Evolutionary conservation across 2,113 vertebrate genomes (phyloP).

Genomic region (Chrysemys picta): DNA sequence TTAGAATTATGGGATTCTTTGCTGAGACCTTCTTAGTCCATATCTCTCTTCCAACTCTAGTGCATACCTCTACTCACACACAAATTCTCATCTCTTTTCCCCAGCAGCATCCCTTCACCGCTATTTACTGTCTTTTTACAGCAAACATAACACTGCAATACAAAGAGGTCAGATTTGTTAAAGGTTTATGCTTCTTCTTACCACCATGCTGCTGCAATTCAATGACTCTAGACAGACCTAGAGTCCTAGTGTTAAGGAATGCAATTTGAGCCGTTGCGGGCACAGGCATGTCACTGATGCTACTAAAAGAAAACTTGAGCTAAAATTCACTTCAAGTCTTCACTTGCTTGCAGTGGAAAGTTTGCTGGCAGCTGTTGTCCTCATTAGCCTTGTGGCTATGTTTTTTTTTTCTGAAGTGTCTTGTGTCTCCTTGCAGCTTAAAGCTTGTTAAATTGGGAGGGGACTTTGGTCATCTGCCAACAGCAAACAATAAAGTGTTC

Average conservation of each 20-base stretch:
- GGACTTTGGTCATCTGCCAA: conserved; percentile 79
- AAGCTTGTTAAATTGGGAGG: conserved; percentile 85
- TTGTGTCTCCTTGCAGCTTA: conserved; percentile 82
- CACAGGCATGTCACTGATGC: conserved; percentile 85
- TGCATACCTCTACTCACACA: neutral
- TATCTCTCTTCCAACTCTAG: neutral
- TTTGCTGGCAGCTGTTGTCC: conserved; percentile 86
- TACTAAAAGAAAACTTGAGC: conserved; percentile 82
- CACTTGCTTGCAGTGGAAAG: conserved; percentile 83
- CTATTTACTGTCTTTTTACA: neutral
- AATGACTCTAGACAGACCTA: conserved; percentile 62
- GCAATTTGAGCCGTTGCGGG: conserved; percentile 77
- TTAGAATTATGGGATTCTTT: neutral
- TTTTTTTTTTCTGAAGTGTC: conserved; percentile 82
- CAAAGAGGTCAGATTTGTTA: conserved; percentile 25
- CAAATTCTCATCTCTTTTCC: neutral
- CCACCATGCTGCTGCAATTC: conserved; percentile 55
- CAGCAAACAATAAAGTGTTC: conserved; percentile 82
- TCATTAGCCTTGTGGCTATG: conserved; percentile 86
- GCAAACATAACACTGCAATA: neutral
- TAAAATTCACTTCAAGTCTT: conserved; percentile 83
- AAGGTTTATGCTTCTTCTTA: conserved; percentile 30
- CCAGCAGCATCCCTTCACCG: neutral
- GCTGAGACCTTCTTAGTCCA: neutral
- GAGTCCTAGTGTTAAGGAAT: conserved; percentile 84